phyloP scores from a whole-genome alignment of 2,113 vertebrate genomes.

The Theristicus caerulescens region DNA sequence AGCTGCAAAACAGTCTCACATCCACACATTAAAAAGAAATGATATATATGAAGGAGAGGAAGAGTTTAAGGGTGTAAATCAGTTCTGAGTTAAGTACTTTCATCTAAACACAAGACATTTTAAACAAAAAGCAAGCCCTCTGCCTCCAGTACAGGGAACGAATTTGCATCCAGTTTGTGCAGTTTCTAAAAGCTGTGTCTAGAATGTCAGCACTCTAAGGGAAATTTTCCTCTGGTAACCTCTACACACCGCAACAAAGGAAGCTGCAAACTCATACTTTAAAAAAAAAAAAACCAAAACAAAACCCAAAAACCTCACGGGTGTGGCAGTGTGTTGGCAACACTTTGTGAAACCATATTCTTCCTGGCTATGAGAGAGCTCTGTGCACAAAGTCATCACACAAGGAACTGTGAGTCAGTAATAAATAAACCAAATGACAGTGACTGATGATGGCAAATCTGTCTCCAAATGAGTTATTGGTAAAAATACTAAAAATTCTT shows the following conservation, averaged over 20 bases:
- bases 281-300: background rate
- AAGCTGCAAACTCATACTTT: background rate
- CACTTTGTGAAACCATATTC: background rate
- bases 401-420: background rate
- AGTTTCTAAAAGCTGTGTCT: background rate
- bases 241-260: background rate
- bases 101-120: background rate
- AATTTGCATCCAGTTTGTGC: background rate
- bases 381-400: background rate
- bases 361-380: background rate
- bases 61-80: background rate
- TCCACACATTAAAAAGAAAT: background rate
- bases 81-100: background rate
- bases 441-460: background rate
- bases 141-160: background rate
- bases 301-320: background rate
- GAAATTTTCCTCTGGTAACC: background rate
- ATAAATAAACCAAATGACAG: constrained; percentile 8
- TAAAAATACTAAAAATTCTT: constrained; percentile 39
- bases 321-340: background rate
- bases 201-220: background rate
- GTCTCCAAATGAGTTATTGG: background rate
- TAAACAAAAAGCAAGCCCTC: background rate
- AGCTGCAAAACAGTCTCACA: background rate
- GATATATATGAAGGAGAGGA: background rate